Conservation (phyloP, 2,888 invertebrate species). For the Aleiodes leptofemur region DNA sequence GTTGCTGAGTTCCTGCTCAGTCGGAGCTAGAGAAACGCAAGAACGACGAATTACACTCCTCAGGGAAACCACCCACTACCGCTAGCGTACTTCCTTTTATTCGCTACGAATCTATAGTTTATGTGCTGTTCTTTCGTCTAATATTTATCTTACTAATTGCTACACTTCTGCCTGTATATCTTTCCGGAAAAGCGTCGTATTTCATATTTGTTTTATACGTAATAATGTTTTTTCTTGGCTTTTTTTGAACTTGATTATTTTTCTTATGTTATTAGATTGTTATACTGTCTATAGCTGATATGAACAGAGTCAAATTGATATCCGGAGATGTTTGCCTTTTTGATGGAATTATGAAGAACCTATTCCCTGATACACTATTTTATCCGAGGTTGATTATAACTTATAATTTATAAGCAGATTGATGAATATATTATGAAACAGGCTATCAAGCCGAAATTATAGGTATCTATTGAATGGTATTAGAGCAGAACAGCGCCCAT, state of each 20-base stretch:
- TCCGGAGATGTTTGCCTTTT: conserved; percentile 91
- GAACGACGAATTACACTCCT: neutral
- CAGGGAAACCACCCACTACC: neutral
- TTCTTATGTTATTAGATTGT: conserved; percentile 77
- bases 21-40: neutral
- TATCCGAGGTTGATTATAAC: too few species aligned
- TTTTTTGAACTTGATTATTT: neutral
- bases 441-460: conserved; percentile 81
- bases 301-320: conserved; percentile 92
- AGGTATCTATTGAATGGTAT: too few species aligned
- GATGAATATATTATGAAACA: conserved; percentile 78
- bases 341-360: conserved; percentile 89
- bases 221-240: neutral
- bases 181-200: neutral
- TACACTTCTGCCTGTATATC: too few species aligned
- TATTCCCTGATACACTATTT: conserved; percentile 83
- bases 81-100: too few species aligned
- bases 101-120: too few species aligned
- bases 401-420: conserved; percentile 78
- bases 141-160: too few species aligned
- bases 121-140: too few species aligned
- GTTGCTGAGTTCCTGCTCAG: conserved; percentile 25
- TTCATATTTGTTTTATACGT: neutral
- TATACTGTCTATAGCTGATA: conserved; percentile 91
- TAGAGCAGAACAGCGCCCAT: too few species aligned